Evolutionary conservation across 2,888 invertebrate species (phyloP), one percentile per base, ranked within the genome.

Genomic region (Lymantria monacha): DNA sequence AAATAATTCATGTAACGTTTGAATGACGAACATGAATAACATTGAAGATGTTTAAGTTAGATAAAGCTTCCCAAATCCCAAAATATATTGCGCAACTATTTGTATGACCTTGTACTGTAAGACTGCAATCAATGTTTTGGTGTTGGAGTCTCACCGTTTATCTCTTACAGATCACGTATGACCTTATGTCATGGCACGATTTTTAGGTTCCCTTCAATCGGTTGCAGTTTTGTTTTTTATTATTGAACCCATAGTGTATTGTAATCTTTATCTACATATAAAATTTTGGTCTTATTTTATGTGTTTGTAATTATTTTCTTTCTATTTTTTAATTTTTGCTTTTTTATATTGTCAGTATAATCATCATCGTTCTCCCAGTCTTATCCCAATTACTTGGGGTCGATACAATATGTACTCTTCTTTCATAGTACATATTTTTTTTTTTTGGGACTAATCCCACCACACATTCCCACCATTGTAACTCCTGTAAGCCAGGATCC

Each of bases 1-100:
- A 76, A 77, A 72, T 80, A 75, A 82, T 84, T 79, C 79, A 76
- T 81, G 75, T 81, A 81, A 73, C 76, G 76, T 76, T 77, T 77
- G 74, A 77, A 77, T 74, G 77, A 79, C 70, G 73, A 74, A 71
- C 69, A 65, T 69, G 69, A 67, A 55, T 62, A 59, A 61, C 61
- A 57, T 61, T 55, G 57, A 61, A 72, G 80, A 83, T 80, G 76
- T 63, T 62, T 43, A 38, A 42, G 45, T 46, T 40, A 79, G 82
- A 83, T 85, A 81, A 79, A 70, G 68, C 69, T 75, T 76, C 77
- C 79, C 67, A 79, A 79, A 79, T 69, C 75, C 77, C 79, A 67
- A 79, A 79, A 79, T 69, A n/a, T n/a, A 77, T 81, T 79, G 66
- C 67, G 65, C 67, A 80, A 79, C 52, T 49, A 50, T 8, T 15